Evolutionary conservation across 2,797 vertebrate species (phyloP).

Genomic region (Enteromius trimaculatus): DNA sequence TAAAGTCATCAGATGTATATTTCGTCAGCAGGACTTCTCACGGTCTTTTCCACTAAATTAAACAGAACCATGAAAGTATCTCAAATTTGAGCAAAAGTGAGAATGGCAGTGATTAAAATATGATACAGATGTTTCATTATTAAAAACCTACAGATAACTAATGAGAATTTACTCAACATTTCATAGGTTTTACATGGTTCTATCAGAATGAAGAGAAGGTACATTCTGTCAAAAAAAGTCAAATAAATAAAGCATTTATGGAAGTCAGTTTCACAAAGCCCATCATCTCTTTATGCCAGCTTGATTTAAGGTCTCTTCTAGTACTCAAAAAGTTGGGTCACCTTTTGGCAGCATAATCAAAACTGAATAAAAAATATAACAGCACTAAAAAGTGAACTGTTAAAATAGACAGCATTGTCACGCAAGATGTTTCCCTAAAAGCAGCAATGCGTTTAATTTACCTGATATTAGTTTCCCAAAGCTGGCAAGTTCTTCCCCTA

Average conservation of each 20-base stretch:
- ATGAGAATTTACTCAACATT: constrained; percentile 70
- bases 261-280: background rate
- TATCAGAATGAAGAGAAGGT: constrained; percentile 59
- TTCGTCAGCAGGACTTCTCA: constrained; percentile 22
- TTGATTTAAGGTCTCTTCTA: constrained; percentile 37
- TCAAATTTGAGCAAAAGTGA: constrained; percentile 28
- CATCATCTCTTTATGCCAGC: constrained; percentile 57
- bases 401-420: background rate
- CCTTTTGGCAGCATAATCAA: background rate
- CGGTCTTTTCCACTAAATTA: constrained; percentile 11
- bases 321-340: background rate
- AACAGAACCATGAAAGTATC: constrained; percentile 24
- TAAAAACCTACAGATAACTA: constrained; percentile 54
- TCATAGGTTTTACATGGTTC: constrained; percentile 62
- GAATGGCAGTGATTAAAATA: constrained; percentile 30
- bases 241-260: constrained; percentile 56
- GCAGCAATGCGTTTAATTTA: constrained; percentile 17
- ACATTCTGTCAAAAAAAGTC: constrained; percentile 56
- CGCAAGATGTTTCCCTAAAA: background rate
- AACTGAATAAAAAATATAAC: background rate
- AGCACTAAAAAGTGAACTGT: background rate
- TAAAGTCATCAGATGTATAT: constrained; percentile 31
- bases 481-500: constrained; percentile 64
- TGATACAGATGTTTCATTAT: constrained; percentile 19
- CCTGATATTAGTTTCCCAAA: constrained; percentile 53